Evolutionary conservation across 2,797 vertebrate species (phyloP), one percentile per base, ranked within the genome.

Genomic region (Spinus olivaceus): DNA sequence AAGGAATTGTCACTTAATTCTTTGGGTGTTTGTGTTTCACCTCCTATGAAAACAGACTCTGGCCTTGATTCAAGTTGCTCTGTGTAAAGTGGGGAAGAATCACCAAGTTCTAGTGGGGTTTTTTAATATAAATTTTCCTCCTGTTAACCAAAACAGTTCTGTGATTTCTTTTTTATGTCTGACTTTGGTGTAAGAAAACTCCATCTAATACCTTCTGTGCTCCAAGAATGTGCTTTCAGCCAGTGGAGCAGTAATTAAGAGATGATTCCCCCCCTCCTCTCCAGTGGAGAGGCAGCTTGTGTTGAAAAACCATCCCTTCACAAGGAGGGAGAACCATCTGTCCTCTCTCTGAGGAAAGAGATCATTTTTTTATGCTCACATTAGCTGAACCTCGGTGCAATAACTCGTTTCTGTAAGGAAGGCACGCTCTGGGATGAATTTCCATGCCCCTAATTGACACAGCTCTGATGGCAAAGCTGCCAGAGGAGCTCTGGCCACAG

Each of bases 1-100:
- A 88, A 94, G 83, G 84, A 81, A 84, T 86, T 84, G 94, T 70
- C 83, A 86, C 64, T 94, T 86, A 73, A 66, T 86, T 90, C 88
- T 69, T 35, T 11, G 44, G 39, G 20, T 79, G 32, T 32, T 9
- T 66, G 78, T 64, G 56, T 37, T 84, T 91, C 86, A 63, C 56
- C 66, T 64, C 73, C 37, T 46, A 1, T 66, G 46, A 24, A 84
- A 88, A 73, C 10, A 77, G 65, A 12, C 27, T 76, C 30, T 82
- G 72, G 54, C 6, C 33, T 81, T 27, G 73, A 33, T 81, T 61
- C 33, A 27, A 33, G 14, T 32, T 88, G 79, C 70, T 66, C 44
- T 32, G 32, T 64, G 57, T 49, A 39, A 84, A 86, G 60, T 8
- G 32, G 32, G 56, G 44, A 33, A 53, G 44, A 37, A 54, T 59